Percentiles rank a stretch among this genome's conserved stretches.
Conservation (phyloP, 2,113 vertebrate species). For the Tangachromis dhanisi region DNA sequence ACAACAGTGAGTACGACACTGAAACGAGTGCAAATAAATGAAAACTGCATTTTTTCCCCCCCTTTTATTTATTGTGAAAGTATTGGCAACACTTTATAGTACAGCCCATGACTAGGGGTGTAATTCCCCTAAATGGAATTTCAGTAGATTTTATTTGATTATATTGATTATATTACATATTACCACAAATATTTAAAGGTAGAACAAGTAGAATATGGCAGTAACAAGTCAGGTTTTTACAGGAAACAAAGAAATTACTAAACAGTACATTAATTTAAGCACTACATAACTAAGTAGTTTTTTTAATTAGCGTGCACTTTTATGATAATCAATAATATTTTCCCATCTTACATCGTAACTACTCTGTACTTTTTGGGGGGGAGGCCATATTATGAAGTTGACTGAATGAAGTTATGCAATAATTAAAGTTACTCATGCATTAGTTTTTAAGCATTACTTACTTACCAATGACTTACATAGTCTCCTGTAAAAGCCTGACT, state of each 20-base stretch:
- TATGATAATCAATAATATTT: background rate
- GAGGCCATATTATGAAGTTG: background rate
- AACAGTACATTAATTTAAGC: background rate
- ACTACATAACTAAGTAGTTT: background rate
- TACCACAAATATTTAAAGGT: background rate
- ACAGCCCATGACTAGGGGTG: background rate
- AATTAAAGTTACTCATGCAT: background rate
- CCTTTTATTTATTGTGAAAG: background rate
- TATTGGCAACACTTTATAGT: background rate
- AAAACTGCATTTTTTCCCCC: fast-evolving
- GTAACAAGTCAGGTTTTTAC: background rate
- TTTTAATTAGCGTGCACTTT: background rate
- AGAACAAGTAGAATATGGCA: background rate
- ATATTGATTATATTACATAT: background rate
- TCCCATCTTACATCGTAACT: background rate
- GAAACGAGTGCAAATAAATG: background rate
- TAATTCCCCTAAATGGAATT: background rate
- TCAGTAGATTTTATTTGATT: background rate
- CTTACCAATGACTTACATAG: background rate
- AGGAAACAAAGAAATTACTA: background rate
- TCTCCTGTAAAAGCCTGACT: background rate
- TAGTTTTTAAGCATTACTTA: background rate
- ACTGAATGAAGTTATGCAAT: background rate
- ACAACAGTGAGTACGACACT: background rate
- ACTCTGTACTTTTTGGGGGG: background rate